A percentile compares a stretch with the other conserved stretches of the same genome.
Conservation (phyloP, 1,140 invertebrate species). For the Psilanteris sp. region DNA sequence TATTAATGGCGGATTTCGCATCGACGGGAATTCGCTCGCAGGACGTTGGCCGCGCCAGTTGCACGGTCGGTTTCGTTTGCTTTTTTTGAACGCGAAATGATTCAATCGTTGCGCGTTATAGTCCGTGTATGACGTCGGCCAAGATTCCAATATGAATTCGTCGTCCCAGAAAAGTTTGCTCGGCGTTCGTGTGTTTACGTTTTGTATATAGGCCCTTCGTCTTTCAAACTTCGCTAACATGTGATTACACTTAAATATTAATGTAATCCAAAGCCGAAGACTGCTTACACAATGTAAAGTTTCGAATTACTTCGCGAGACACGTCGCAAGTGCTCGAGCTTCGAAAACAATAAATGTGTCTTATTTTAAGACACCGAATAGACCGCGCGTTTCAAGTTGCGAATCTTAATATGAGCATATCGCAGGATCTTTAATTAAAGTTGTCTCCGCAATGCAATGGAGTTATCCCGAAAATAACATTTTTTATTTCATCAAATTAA, state of each 20-base stretch:
- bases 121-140: background rate
- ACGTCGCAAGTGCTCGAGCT: background rate
- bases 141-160: conserved; percentile 31
- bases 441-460: too few species aligned
- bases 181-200: conserved; percentile 29
- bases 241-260: conserved; percentile 42
- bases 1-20: background rate
- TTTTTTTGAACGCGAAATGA: too few species aligned
- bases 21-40: background rate
- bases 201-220: conserved; percentile 33
- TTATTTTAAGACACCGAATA: too few species aligned
- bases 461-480: too few species aligned
- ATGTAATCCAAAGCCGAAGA: conserved; percentile 29
- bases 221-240: conserved; percentile 44
- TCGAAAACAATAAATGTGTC: too few species aligned
- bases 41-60: too few species aligned
- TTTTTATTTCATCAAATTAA: too few species aligned
- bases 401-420: too few species aligned
- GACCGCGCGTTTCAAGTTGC: too few species aligned
- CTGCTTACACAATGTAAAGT: conserved; percentile 41
- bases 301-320: conserved; percentile 21
- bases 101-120: conserved; percentile 12
- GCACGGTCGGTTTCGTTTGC: too few species aligned
- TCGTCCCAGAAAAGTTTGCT: conserved; percentile 33
- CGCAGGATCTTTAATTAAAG: too few species aligned